These are phyloP conservation scores for Oreotragus oreotragus DNA, from an alignment of 2,113 vertebrate species.

Conservation along the genomic window DNA sequence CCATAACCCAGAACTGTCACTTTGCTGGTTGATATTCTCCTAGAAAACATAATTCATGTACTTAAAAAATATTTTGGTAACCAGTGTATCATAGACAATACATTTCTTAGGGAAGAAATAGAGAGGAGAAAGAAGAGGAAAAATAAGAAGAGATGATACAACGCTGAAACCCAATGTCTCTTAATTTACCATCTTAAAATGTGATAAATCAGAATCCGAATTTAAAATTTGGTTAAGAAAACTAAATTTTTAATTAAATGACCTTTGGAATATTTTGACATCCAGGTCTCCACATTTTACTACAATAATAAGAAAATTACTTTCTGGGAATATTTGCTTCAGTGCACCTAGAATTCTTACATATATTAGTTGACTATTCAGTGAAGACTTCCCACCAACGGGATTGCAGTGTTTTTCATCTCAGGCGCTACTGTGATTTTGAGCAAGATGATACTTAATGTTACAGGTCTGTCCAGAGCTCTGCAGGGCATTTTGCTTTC, in stretches of 20 bases:
- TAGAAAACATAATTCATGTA: constrained; percentile 75
- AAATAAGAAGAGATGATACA: background rate
- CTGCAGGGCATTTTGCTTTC: background rate
- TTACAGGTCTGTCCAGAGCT: background rate
- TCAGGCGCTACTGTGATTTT: background rate
- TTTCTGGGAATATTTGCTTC: constrained; percentile 9
- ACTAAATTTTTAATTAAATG: background rate
- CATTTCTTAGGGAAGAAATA: background rate
- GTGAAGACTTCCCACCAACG: background rate
- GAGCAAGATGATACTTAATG: background rate
- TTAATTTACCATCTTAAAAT: constrained; percentile 24
- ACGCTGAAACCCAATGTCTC: background rate
- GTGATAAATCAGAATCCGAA: background rate
- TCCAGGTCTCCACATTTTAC: background rate
- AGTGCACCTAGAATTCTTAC: background rate
- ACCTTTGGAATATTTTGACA: background rate
- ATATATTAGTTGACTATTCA: background rate
- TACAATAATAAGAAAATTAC: background rate
- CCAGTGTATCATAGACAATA: constrained; percentile 10
- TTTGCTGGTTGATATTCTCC: constrained; percentile 89
- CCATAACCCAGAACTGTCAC: constrained; percentile 94
- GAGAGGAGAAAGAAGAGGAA: background rate
- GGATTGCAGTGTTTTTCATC: background rate
- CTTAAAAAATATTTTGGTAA: constrained; percentile 36
- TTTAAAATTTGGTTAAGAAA: background rate